phyloP scores from a whole-genome alignment of 2,113 vertebrate species.

The Ophthalmolycus amberensis region DNA sequence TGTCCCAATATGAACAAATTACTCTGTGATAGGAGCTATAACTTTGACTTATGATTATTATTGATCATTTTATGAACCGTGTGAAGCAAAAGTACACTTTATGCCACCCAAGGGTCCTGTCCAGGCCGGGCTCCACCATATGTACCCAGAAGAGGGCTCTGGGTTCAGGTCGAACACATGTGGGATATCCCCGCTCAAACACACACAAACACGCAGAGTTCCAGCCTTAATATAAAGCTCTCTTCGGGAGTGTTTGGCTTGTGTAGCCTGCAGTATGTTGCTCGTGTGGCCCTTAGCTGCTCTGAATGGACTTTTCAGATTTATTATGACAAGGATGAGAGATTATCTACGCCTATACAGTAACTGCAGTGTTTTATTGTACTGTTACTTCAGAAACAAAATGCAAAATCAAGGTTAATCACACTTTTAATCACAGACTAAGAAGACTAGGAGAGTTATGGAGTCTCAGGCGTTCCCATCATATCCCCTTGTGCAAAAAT shows the following conservation, averaged over 20 bases:
- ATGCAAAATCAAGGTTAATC: background rate
- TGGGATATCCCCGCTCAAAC: conserved; percentile 45
- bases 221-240: conserved; percentile 50
- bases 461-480: background rate
- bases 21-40: conserved; percentile 53
- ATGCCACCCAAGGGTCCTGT: conserved; percentile 73
- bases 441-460: background rate
- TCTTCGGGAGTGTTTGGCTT: background rate
- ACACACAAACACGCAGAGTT: conserved; percentile 38
- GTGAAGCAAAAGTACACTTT: conserved; percentile 66
- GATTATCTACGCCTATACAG: conserved; percentile 8
- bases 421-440: background rate
- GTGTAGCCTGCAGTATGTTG: conserved; percentile 3
- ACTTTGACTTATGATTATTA: conserved; percentile 79
- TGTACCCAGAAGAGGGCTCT: conserved; percentile 51
- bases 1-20: conserved; percentile 61
- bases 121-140: conserved; percentile 39
- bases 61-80: conserved; percentile 79
- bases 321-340: conserved; percentile 26
- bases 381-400: background rate
- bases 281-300: conserved; percentile 39
- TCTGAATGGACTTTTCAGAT: conserved; percentile 24
- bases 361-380: background rate
- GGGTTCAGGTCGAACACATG: conserved; percentile 60
- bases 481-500: background rate